Evolutionary conservation across 2,888 invertebrate genomes (phyloP), one percentile per base, ranked within the genome.

Genomic region (Drosophila kuntzei): DNA sequence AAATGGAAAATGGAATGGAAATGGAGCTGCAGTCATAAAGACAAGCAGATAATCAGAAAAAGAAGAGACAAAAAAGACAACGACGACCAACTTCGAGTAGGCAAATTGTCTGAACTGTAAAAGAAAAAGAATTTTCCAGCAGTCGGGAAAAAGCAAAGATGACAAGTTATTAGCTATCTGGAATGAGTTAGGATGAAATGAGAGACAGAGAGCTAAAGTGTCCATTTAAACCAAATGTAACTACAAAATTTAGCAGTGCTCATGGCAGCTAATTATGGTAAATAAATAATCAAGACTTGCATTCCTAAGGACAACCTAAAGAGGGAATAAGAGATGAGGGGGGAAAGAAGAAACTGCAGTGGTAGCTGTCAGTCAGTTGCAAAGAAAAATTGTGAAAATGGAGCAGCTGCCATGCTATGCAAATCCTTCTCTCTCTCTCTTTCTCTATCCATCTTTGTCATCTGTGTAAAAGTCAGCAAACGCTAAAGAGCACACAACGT

Each of bases 401-500:
- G 79, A 78, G 60, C 77, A 78, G 77, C 79, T 71, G 76, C 65
- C 18, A 57, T 55, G 37, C 36, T 39, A 51, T 55, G 62, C 55
- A 65, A 47, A 60, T 63, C 71, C 63, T 47, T 20, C 39, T 3
- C 11, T 8, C n/a, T n/a, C 22, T 9, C 27, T 14, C 9, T n/a
- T 8, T n/a, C 8, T 0, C 12, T 44, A 12, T 14, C 14, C 16
- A 2, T 22, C 73, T 51, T 60, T 61, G 59, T 67, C 66, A 71
- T 46, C 49, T 58, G 67, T 65, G 66, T 60, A 79, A 72, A 80
- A 79, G 87, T 85, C 87, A 86, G 85, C 87, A 85, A 87, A 85
- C 82, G 85, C 79, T 79, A 75, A 84, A 86, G 85, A 85, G 85
- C 79, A 79, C 85, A 80, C 69, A 25, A 57, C n/a, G 57, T 36